Evolutionary conservation across 2,888 invertebrate species (phyloP), one percentile per base, ranked within the genome.

Genomic region (Drosophila koepferae): DNA sequence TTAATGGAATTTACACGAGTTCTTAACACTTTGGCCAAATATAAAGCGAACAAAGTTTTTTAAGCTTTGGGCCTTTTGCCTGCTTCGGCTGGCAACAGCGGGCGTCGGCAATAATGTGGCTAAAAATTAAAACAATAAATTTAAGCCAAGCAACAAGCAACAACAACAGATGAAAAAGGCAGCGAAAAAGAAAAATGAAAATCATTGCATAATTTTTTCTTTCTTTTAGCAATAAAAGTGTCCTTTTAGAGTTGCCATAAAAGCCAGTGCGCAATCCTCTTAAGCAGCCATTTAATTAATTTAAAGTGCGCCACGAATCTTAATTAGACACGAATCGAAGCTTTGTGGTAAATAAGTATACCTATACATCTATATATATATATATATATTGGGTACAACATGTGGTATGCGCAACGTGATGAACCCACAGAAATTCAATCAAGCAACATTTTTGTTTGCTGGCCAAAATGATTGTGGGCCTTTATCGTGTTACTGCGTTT

Each of bases 1-100:
- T 78, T 86, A 88, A 86, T 86, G 88, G 81, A 82, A 88, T 90
- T 90, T 83, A 85, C 88, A 88, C 81, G 90, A 87, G 80, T 60
- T 88, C 74, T 72, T 77, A 89, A 88, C 88, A 88, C 88, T 89
- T 86, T 81, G 59, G 48, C 56, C 34, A 51, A 51, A 31, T 49
- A n/a, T 20, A n/a, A 31, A n/a, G 49, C 23, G 31, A n/a, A 36
- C 6, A 77, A 80, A 74, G 73, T 87, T 86, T 64, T 23, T 14
- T 16, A 54, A 63, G 67, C 38, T 14, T 23, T 28, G 43, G 46
- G 63, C 46, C 65, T 38, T 63, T 60, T 53, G 53, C 46, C 38
- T 46, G 51, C 18, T 14, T 8, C 51, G 48, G n/a, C 53, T 38
- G 59, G 43, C 56, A 34, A 69, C 62, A 75, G 66, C 74, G 70